phyloP scores from a whole-genome alignment of 2,113 vertebrate genomes.

The Eretmochelys imbricata region DNA sequence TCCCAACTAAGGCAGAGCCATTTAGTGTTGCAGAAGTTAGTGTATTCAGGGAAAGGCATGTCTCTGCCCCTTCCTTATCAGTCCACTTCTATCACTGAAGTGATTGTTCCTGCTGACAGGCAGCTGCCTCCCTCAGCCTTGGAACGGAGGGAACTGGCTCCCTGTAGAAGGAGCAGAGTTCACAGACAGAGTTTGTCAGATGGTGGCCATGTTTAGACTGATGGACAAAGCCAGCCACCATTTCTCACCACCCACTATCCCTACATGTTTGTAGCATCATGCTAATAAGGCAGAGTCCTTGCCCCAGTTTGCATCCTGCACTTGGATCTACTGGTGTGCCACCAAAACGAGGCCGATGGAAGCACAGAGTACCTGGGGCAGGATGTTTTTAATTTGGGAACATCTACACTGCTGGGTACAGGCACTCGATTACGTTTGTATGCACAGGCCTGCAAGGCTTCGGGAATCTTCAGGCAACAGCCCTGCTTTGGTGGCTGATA shows the following conservation, averaged over 20 bases:
- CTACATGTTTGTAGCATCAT: neutral
- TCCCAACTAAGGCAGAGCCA: neutral
- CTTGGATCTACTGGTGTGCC: neutral
- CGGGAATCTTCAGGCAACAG: neutral
- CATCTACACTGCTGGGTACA: neutral
- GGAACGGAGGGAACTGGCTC: accelerated
- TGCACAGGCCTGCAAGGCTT: neutral
- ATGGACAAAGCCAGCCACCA: neutral
- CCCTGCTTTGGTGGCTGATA: neutral
- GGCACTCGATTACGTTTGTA: neutral
- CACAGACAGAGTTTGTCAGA: neutral
- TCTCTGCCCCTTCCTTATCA: neutral
- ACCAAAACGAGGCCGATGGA: accelerated
- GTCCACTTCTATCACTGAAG: neutral
- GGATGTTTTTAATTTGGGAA: slow-evolving; percentile 24
- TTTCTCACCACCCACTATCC: neutral
- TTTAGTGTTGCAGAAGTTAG: neutral
- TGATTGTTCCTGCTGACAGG: neutral
- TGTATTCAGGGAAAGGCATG: slow-evolving; percentile 50
- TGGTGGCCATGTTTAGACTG: neutral
- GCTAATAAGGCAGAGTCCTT: neutral
- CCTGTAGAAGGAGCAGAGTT: neutral
- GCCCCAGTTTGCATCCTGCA: neutral
- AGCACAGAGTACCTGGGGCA: slow-evolving; percentile 43
- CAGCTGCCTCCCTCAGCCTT: neutral